Conservation (phyloP, 1,140 invertebrate species). For the Mizuhopecten yessoensis region DNA sequence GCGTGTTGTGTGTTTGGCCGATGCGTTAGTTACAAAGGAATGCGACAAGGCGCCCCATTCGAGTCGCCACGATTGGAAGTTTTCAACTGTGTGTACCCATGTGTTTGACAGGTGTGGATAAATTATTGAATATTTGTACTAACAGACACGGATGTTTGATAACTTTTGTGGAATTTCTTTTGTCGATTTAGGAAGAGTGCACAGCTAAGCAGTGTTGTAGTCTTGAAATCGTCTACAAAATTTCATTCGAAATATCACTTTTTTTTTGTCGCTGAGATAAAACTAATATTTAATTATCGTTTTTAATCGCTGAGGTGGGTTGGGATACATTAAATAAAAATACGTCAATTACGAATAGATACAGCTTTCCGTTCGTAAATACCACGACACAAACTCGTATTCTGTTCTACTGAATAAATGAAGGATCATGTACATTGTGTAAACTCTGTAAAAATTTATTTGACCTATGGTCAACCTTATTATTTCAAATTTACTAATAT, state of each 20-base stretch:
- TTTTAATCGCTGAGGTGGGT: background rate
- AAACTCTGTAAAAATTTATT: no score
- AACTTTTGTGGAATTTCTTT: background rate
- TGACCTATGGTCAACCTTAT: no score
- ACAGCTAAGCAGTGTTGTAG: background rate
- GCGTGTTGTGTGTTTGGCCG: background rate
- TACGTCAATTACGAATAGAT: no score
- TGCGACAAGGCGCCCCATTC: background rate
- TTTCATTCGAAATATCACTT: background rate
- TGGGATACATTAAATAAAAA: no score
- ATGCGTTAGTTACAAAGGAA: background rate
- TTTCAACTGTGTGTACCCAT: background rate
- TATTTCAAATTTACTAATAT: no score
- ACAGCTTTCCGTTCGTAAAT: background rate
- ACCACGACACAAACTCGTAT: no score
- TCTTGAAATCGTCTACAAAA: background rate
- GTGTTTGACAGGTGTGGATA: background rate
- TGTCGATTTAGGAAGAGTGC: background rate
- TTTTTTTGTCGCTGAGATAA: no score
- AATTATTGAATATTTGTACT: conserved; percentile 18
- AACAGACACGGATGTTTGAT: conserved; percentile 19
- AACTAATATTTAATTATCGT: background rate
- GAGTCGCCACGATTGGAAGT: background rate
- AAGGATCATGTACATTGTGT: no score
- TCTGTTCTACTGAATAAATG: no score